Base-by-base conservation (phyloP, 2,113 vertebrate genomes). In the Arenaria interpres region DNA sequence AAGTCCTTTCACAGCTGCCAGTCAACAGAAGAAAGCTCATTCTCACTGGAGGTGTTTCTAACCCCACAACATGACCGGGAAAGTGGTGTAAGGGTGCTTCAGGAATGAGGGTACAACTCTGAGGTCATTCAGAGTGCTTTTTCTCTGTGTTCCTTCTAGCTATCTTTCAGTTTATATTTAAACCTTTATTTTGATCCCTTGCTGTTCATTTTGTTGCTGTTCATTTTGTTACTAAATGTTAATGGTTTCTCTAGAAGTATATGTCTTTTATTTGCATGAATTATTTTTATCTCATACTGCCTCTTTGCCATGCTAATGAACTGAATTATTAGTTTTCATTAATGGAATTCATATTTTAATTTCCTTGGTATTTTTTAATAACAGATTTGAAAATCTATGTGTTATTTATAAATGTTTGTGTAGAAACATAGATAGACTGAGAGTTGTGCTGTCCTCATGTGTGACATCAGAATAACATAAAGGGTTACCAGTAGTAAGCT, bases 251-350 rank as follows among this genome's bases (percentile, higher is more conserved):
- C 51, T n/a, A 63, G 51, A 86, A 85, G 23, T 59, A 56, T 27
- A 23, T 8, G 19, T 75, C 37, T 88, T 90, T 59, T 79, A n/a
- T 76, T 94, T 90, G 28, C 66, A 63, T 37, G 60, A 85, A n/a
- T 68, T 28, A 94, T 92, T 96, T 77, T 78, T 92, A 78, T 92
- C 66, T 84, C 59, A 50, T 59, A 43, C 3, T 77, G 67, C 88
- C 30, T 89, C 48, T 85, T 92, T 88, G 35, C 62, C 35, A 78
- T 87, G 66, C 7, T 71, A 90, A 85, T 90, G 7, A 91, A 85
- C 35, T 62, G 62, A 91, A 93, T 95, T 93, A 94, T 43, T 76
- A 74, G 35, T 22, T 95, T 68, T 92, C 78, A 95, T 82, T 89
- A 92, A 69, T 86, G 23, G 46, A 91, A 91, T 93, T 75, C 85